Evolutionary conservation across 2,113 vertebrate species (phyloP).

Genomic region (Microcebus murinus): DNA sequence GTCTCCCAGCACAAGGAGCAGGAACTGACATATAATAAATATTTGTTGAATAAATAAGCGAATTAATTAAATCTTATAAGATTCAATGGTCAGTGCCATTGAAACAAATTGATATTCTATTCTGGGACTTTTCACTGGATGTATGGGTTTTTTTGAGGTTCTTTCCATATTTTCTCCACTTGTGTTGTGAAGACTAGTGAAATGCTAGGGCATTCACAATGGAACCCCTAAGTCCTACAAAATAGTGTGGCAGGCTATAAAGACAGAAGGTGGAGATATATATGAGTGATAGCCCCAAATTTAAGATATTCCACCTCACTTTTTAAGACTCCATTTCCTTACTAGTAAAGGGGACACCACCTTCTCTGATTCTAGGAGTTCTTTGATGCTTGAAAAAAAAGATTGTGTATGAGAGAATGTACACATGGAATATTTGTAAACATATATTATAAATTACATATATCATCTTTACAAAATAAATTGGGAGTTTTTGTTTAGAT

Average conservation of each 20-base stretch:
- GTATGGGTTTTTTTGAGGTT: not conserved
- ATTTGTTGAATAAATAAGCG: not conserved
- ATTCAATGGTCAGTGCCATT: not conserved
- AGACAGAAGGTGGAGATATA: not conserved
- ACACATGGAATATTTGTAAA: not conserved
- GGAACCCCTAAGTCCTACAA: not conserved
- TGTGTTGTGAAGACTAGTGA: not conserved
- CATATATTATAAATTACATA: not conserved
- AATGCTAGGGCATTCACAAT: not conserved
- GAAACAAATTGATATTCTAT: not conserved
- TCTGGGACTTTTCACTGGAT: not conserved
- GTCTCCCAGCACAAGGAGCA: not conserved
- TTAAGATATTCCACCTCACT: fast-evolving
- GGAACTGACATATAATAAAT: not conserved
- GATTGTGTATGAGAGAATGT: not conserved
- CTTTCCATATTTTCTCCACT: not conserved
- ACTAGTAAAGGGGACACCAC: fast-evolving
- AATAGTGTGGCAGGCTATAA: not conserved
- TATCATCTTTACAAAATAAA: not conserved
- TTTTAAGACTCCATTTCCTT: not conserved
- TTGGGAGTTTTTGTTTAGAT: not conserved
- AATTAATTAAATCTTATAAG: not conserved
- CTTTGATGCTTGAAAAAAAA: not conserved
- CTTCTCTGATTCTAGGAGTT: not conserved
- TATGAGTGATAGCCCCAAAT: fast-evolving